Conservation (phyloP, 2,797 vertebrate genomes). For the Pristis pectinata region DNA sequence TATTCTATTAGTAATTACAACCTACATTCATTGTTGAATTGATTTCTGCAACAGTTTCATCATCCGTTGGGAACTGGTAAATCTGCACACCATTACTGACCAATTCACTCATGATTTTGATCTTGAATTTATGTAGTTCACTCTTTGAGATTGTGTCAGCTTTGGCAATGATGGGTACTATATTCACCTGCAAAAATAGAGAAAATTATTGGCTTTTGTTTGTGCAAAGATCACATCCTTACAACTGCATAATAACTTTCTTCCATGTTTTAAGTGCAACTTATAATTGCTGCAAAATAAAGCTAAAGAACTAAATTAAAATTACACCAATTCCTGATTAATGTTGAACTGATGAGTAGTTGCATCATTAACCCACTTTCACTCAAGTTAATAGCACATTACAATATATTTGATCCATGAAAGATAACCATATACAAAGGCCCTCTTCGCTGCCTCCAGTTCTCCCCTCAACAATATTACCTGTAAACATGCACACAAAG, state of each 20-base stretch:
- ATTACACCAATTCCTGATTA: not conserved
- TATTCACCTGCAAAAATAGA: constrained; percentile 64
- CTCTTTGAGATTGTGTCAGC: constrained; percentile 79
- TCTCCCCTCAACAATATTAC: not conserved
- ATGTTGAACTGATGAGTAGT: not conserved
- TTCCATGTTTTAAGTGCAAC: not conserved
- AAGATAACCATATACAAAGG: too few relatives aligned
- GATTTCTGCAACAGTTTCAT: constrained; percentile 75
- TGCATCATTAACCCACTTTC: too few relatives aligned
- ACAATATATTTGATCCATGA: not conserved
- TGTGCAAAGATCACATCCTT: not conserved
- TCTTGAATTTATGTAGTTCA: constrained; percentile 78
- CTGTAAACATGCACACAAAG: not conserved
- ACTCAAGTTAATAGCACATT: not conserved
- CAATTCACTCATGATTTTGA: constrained; percentile 80
- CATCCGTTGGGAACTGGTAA: constrained; percentile 77
- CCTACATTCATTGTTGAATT: constrained; percentile 78
- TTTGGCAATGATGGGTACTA: constrained; percentile 79
- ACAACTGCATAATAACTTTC: not conserved
- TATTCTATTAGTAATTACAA: constrained; percentile 36
- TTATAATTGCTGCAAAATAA: not conserved
- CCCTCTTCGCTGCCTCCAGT: too few relatives aligned
- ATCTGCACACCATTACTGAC: constrained; percentile 81
- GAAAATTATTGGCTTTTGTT: not conserved
- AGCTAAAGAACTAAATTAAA: not conserved